Base-by-base conservation (phyloP, 2,888 invertebrate genomes). In the Mechanitis mazaeus region DNA sequence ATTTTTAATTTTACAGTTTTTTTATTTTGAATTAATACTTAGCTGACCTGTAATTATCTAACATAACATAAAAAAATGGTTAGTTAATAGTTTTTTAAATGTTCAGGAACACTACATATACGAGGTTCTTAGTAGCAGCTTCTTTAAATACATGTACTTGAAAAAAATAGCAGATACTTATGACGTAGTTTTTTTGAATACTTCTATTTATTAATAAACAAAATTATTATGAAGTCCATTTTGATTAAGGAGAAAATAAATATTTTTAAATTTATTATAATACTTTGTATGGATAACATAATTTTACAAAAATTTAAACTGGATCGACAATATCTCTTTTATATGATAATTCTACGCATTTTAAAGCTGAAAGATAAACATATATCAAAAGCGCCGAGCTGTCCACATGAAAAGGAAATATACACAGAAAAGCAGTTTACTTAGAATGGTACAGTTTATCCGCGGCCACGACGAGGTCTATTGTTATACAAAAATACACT, bases 391-490 rank as follows among this genome's bases (percentile, higher is more conserved):
- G 50, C 50, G 7, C 50, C 9, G 31, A 50, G 50, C 31, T 50
- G 4, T 20, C 47, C 4, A n/a, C 47, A 47, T 28, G 31, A 31
- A 31, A 28, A 31, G 28, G 50, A 50, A 50, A 50, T 50, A 50
- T 50, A 50, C 28, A 50, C 50, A 50, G 47, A 47, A n/a, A 47
- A 47, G 28, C 31, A 31, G 31, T 50, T 50, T 50, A 50, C 50
- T 50, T 50, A 50, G 31, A 50, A 50, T 50, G 31, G 28, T 31
- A 31, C 9, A 50, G 31, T 56, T 56, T 60, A 56, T 60, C 38
- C 53, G 47, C 50, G 42, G 56, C 53, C 56, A 46, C 45, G 33
- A 33, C 31, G 46, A 42, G 55, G 11, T 33, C 50, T 50, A 60
- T 56, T 60, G 47, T 55, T 38, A 47, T 20, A 47, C 20, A 11